Evolutionary conservation across 2,113 vertebrate genomes (phyloP).

Genomic region (Octodon degus): DNA sequence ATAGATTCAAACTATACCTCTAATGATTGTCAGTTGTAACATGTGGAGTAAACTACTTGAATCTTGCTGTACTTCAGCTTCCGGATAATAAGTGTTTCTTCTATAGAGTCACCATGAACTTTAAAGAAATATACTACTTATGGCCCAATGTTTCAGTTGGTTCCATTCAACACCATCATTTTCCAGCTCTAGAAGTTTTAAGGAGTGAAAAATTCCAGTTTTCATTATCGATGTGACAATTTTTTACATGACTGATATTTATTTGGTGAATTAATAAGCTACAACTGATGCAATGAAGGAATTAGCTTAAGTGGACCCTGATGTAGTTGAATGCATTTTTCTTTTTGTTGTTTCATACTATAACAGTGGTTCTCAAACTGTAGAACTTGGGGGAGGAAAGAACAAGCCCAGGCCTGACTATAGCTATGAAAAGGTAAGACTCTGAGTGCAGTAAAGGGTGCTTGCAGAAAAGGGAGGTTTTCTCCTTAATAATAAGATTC

Average conservation of each 20-base stretch:
- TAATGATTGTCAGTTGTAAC: not conserved
- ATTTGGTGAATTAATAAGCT: constrained; percentile 24
- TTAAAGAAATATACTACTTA: not conserved
- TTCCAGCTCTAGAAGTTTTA: not conserved
- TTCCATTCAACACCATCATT: constrained; percentile 30
- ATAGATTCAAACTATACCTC: not conserved
- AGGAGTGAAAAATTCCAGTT: constrained; percentile 14
- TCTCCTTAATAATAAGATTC: constrained; percentile 38
- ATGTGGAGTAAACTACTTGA: constrained; percentile 23
- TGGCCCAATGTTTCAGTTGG: not conserved
- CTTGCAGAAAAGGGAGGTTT: not conserved
- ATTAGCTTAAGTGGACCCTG: not conserved
- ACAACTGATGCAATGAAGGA: not conserved
- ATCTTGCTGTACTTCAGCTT: constrained; percentile 1
- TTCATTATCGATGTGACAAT: not conserved
- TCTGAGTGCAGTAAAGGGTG: not conserved
- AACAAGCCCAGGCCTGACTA: not conserved
- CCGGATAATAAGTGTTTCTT: constrained; percentile 6
- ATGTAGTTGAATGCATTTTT: not conserved
- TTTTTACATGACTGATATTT: not conserved
- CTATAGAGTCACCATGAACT: not conserved
- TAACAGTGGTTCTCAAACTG: not conserved
- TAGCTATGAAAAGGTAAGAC: constrained; percentile 30
- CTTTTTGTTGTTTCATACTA: constrained; percentile 5
- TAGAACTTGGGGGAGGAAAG: not conserved